Evolutionary conservation across 2,888 invertebrate species (phyloP).

Genomic region (Lamellibrachia columna): DNA sequence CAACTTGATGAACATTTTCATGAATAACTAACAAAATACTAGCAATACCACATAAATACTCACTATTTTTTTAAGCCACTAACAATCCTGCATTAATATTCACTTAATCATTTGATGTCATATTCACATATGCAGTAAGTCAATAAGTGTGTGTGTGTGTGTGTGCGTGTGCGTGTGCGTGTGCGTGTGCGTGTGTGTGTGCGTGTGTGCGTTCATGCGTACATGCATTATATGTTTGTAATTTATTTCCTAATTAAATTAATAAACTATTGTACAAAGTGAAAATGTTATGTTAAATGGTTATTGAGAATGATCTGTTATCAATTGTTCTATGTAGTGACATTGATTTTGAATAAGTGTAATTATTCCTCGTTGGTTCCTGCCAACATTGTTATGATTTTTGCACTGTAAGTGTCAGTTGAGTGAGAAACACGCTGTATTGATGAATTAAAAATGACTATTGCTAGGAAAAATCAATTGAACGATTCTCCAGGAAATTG

Average conservation of each 20-base stretch:
- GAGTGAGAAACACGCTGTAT: neutral
- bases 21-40: neutral
- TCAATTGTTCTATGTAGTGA: too few species aligned
- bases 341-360: neutral
- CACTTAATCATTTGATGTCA: neutral
- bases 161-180: too few species aligned
- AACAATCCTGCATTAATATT: neutral
- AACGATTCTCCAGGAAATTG: neutral
- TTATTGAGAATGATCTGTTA: too few species aligned
- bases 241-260: too few species aligned
- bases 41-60: neutral
- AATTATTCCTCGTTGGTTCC: neutral
- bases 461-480: neutral
- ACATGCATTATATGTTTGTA: too few species aligned
- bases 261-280: too few species aligned
- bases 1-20: too few species aligned
- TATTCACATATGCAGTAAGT: too few species aligned
- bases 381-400: neutral
- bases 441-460: neutral
- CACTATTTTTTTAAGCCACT: neutral
- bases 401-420: neutral
- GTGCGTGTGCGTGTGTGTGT: too few species aligned
- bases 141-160: too few species aligned
- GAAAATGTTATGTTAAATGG: too few species aligned
- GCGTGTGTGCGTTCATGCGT: too few species aligned